A percentile compares a stretch with the other conserved stretches of the same genome.
Evolutionary conservation across 2,888 invertebrate genomes (phyloP).

Genomic region (Temnothorax unifasciatus): DNA sequence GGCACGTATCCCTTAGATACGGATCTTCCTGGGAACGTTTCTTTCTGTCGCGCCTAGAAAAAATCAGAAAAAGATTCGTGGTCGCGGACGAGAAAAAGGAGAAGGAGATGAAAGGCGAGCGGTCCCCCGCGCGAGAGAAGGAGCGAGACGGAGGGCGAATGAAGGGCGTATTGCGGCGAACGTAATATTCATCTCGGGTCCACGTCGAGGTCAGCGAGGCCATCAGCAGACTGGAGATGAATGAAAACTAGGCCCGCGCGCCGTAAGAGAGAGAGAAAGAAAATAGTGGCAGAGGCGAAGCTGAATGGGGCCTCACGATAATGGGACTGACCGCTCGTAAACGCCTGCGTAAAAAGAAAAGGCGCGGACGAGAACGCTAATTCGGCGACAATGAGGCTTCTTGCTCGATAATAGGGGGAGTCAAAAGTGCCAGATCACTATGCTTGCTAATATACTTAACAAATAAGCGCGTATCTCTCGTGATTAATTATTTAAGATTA

Average conservation of each 20-base stretch:
- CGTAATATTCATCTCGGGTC: slow-evolving; percentile 84
- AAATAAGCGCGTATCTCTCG: not conserved
- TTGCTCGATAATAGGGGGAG: slow-evolving; percentile 60
- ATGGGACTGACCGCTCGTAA: slow-evolving; percentile 73
- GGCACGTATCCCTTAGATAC: slow-evolving; percentile 81
- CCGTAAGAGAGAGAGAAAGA: slow-evolving; percentile 56
- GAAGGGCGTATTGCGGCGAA: slow-evolving; percentile 76
- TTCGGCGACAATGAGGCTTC: slow-evolving; percentile 69
- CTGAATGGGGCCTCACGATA: slow-evolving; percentile 79
- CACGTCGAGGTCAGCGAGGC: slow-evolving; percentile 82
- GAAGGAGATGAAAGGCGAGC: slow-evolving; percentile 27
- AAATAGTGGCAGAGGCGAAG: slow-evolving; percentile 76
- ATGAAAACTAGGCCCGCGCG: slow-evolving; percentile 82
- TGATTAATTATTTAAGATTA: not conserved
- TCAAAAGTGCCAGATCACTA: slow-evolving; percentile 59
- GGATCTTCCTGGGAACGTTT: slow-evolving; percentile 81
- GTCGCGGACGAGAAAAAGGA: slow-evolving; percentile 36
- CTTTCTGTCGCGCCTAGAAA: slow-evolving; percentile 69
- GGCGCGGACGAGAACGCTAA: slow-evolving; percentile 66
- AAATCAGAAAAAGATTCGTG: slow-evolving; percentile 48
- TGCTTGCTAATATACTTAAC: not conserved
- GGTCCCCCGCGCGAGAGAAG: slow-evolving; percentile 20
- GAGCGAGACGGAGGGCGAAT: slow-evolving; percentile 51
- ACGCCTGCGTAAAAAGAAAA: slow-evolving; percentile 62
- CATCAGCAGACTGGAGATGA: slow-evolving; percentile 82